Percentiles rank a stretch among this genome's conserved stretches.
Conservation (phyloP, 2,113 vertebrate species). For the Charina bottae region DNA sequence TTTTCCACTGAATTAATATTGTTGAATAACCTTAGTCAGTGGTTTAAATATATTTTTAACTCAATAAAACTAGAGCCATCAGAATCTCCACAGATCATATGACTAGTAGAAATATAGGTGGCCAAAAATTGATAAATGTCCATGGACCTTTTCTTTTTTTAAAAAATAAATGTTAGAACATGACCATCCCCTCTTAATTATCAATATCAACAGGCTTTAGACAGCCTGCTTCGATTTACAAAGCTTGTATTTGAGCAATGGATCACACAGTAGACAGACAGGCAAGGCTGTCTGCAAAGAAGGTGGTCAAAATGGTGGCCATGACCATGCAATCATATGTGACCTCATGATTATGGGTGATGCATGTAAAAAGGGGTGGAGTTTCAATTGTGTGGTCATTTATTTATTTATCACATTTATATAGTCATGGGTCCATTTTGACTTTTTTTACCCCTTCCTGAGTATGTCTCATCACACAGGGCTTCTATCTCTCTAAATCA, state of each 20-base stretch:
- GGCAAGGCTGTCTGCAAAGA: no score
- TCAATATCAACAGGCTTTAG: slow-evolving; percentile 31
- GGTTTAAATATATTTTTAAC: slow-evolving; percentile 74
- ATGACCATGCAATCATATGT: no score
- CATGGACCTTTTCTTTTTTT: slow-evolving; percentile 40
- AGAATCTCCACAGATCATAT: slow-evolving; percentile 66
- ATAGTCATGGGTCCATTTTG: no score
- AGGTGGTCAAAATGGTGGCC: no score
- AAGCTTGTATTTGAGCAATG: slow-evolving; percentile 20
- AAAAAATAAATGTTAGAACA: slow-evolving; percentile 36
- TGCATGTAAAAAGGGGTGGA: no score
- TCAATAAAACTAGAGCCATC: slow-evolving; percentile 72
- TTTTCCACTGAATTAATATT: slow-evolving; percentile 76
- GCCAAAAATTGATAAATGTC: slow-evolving; percentile 46
- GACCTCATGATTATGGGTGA: no score
- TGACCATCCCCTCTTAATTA: slow-evolving; percentile 50
- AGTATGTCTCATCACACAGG: not conserved
- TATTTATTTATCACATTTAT: no score
- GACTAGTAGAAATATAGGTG: slow-evolving; percentile 40
- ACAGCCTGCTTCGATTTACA: not conserved
- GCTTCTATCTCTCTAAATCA: slow-evolving; percentile 52
- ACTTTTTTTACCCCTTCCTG: no score
- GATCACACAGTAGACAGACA: no score
- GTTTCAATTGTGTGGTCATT: no score
- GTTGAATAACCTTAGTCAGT: slow-evolving; percentile 64